Conservation (phyloP, 2,888 invertebrate species). For the Pollenia angustigena region DNA sequence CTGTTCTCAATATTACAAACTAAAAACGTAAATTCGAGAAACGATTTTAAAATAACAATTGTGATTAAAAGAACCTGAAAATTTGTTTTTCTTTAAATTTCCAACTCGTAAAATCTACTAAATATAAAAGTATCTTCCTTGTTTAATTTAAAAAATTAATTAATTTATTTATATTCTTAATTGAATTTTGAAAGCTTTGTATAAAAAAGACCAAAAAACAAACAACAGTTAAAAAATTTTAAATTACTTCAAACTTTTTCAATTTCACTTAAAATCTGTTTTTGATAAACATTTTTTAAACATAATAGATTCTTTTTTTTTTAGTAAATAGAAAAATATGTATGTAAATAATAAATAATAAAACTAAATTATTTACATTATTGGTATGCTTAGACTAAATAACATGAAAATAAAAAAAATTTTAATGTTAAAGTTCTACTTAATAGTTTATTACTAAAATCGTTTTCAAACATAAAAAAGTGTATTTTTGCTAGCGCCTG, state of each 20-base stretch:
- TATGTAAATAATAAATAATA: not conserved
- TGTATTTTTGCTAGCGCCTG: not conserved
- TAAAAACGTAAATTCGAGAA: too few species aligned
- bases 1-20: too few species aligned
- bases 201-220: not conserved
- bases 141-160: too few species aligned
- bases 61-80: too few species aligned
- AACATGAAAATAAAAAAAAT: too few species aligned
- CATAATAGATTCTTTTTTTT: not conserved
- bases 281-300: not conserved
- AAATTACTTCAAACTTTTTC: not conserved
- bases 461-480: not conserved
- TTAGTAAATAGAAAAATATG: not conserved
- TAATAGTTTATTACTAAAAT: slow-evolving; percentile 8
- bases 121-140: too few species aligned
- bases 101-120: too few species aligned
- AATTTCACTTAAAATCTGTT: not conserved
- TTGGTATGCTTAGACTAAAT: not conserved
- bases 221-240: not conserved
- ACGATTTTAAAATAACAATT: too few species aligned
- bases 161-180: too few species aligned
- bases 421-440: not conserved
- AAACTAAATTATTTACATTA: not conserved
- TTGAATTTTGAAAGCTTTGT: too few species aligned
- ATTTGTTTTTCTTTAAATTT: too few species aligned